These are phyloP conservation scores for Hemicrepidius hirtus DNA, from an alignment of 2,888 invertebrate genomes.

Conservation along the genomic window DNA sequence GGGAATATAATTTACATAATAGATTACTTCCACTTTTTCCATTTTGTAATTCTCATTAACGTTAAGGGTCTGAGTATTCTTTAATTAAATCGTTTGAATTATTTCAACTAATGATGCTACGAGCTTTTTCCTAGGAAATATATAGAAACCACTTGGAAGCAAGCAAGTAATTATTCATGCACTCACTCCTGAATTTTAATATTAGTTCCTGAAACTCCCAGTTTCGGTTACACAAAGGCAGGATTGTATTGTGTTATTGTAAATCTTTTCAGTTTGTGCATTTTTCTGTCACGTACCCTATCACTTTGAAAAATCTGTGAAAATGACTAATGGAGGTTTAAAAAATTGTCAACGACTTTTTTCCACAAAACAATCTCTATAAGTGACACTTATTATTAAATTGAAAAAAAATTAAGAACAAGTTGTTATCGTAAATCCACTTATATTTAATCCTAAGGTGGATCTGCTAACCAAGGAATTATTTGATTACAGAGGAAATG, in stretches of 20 bases:
- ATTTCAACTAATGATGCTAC: neutral
- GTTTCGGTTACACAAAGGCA: neutral
- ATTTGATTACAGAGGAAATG: too few relatives aligned
- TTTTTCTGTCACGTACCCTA: neutral
- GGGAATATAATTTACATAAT: too few relatives aligned
- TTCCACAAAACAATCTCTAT: too few relatives aligned
- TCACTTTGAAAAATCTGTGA: neutral
- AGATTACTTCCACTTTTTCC: too few relatives aligned
- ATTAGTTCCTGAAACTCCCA: conserved; percentile 12
- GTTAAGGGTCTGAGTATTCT: too few relatives aligned
- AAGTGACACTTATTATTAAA: too few relatives aligned
- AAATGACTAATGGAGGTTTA: conserved; percentile 2
- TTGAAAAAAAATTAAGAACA: too few relatives aligned
- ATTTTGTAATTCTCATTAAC: too few relatives aligned
- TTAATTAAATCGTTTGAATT: too few relatives aligned
- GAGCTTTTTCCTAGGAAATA: neutral
- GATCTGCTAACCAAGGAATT: too few relatives aligned
- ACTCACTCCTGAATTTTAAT: conserved; percentile 7
- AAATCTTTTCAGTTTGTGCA: conserved; percentile 14
- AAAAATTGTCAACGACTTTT: neutral
- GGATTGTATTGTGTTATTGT: conserved; percentile 23
- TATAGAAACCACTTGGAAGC: neutral
- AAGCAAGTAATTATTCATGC: neutral
- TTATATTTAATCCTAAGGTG: too few relatives aligned
- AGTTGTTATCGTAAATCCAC: too few relatives aligned